These are phyloP conservation scores for Tachuris rubrigastra DNA, from an alignment of 2,113 vertebrate species.

Conservation along the genomic window DNA sequence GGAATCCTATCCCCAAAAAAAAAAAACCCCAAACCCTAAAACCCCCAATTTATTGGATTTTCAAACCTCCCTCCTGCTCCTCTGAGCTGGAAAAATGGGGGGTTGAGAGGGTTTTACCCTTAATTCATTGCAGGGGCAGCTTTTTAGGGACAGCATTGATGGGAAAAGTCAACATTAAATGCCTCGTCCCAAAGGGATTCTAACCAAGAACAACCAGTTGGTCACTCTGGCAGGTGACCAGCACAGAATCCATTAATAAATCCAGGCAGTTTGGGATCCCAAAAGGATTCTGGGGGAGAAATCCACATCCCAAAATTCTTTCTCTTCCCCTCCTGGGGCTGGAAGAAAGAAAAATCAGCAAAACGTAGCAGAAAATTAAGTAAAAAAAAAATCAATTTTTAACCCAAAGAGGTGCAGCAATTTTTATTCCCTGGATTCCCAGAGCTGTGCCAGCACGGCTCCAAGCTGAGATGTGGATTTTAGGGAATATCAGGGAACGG, in stretches of 20 bases:
- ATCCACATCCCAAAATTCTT: not conserved
- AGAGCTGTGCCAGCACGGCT: not conserved
- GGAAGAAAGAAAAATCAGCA: not conserved
- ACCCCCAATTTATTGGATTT: not conserved
- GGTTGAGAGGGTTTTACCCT: not conserved
- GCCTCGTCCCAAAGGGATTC: not conserved
- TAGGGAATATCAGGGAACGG: not conserved
- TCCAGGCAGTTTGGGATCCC: not conserved
- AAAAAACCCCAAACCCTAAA: not conserved
- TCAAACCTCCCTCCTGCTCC: not conserved
- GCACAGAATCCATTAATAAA: not conserved
- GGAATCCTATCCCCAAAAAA: not conserved
- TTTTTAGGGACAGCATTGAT: too few relatives aligned
- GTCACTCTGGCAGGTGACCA: not conserved
- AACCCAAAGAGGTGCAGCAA: not conserved
- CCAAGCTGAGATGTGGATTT: accelerated
- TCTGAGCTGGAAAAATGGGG: not conserved
- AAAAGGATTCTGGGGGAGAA: accelerated
- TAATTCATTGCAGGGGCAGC: too few relatives aligned
- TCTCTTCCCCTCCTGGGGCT: not conserved
- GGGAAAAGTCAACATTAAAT: not conserved
- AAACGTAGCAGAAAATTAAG: not conserved
- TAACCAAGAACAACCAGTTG: not conserved
- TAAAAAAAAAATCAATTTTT: not conserved
- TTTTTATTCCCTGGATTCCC: accelerated